Base-by-base conservation (phyloP, 1,140 invertebrate species). In the Trichonephila inaurata region DNA sequence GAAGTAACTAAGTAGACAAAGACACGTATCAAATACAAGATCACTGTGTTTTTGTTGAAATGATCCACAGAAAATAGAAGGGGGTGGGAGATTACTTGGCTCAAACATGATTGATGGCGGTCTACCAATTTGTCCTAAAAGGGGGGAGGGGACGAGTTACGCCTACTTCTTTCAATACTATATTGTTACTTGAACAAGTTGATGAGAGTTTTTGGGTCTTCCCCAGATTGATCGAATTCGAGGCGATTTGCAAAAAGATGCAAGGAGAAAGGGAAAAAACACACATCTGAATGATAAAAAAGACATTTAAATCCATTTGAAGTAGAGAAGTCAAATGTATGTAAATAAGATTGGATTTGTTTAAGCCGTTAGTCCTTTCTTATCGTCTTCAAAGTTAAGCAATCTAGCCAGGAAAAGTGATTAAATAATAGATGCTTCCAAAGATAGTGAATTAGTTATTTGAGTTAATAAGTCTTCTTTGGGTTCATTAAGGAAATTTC, bases 51-150 rank as follows among this genome's bases (percentile, higher is more conserved):
- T 64, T 60, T 89, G 87, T 3, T 40, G 33, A 40, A 72, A 28
- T 89, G 64, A 72, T 89, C 64, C n/a, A 19, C 5, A 72, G 8
- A 62, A 64, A 89, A 69, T 89, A 12, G 51, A n/a, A 40, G 72
- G 28, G 40, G 44, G 51, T 51, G 51, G 51, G 44, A 72, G 21
- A 89, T 33, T 89, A 72, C 87, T 33, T 44, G 60, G 44, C 87
- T 87, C 12, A 72, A 72, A 51, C 87, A 89, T 89, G 87, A 89
- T 89, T 89, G 87, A 89, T 89, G 87, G 24, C n/a, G 18, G 12
- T 24, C 87, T 33, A 10, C 87, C 87, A 89, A 89, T 89, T 89
- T 89, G 87, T 89, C 64, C 51, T 51, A 12, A 51, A 51, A 33
- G 19, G 6, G n/a, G 19, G 21, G 72, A 89, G 33, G 72, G n/a